Evolutionary conservation across 2,888 invertebrate genomes (phyloP), one percentile per base, ranked within the genome.

Genomic region (Nemurella pictetii): DNA sequence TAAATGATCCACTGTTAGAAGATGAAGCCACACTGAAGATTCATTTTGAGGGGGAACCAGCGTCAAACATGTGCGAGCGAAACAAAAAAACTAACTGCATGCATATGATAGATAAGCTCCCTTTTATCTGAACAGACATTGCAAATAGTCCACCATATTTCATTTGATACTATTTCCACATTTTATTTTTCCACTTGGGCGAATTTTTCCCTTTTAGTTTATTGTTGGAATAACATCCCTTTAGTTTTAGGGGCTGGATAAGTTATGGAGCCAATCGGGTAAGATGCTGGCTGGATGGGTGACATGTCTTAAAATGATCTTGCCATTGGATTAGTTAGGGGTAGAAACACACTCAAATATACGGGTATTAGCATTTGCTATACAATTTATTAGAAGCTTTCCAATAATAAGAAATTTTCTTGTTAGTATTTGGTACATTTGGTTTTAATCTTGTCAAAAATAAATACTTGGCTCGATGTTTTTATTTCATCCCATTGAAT

Each of bases 401-500:
- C 82, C 82, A 82, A 82, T 82, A 55, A 82, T 82, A 82, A 27
- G 55, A 82, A 27, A 82, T 82, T 72, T 36, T 72, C 72, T 82
- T 82, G 82, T 82, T 82, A 82, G 82, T 72, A 72, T 82, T 82
- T 82, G 55, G 82, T 82, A 82, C 82, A 82, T 82, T 82, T 55
- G 25, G 82, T 82, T 82, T 82, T 82, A 82, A 82, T 82, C 82
- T 82, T 82, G 82, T 82, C 20, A 82, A 82, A 26, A 28, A 72
- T 28, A 72, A 82, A 82, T 28, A 55, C 55, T 55, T 55, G 77
- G 12, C 3, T 77, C 27, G 4, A n/a, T 78, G 30, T 78, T 78
- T 78, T 30, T 78, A 15, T 78, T 30, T 28, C 30, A 78, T 75
- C 27, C 20, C 55, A 55, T 55, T 55, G n/a, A n/a, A n/a, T n/a